Evolutionary conservation across 2,888 invertebrate genomes (phyloP), one percentile per base, ranked within the genome.

Genomic region (Oxyscelio sp.): DNA sequence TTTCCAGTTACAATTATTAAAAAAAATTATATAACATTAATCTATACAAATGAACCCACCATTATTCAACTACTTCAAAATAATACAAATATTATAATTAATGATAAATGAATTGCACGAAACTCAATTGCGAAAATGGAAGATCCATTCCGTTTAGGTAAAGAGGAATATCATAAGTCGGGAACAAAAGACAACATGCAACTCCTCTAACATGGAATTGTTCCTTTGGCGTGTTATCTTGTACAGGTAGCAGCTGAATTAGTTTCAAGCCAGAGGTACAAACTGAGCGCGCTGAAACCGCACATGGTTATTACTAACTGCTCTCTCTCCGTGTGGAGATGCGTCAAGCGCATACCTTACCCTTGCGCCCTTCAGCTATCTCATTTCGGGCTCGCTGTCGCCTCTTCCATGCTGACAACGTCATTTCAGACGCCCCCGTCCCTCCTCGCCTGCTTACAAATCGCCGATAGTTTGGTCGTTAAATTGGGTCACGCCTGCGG

Each of bases 401-500:
- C 65, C 83, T 85, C 82, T 79, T 77, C 70, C 68, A 61, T 71
- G 43, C 73, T 77, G 79, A 79, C 83, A 86, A 85, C 88, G 85
- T 73, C 82, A 78, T 86, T 84, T 89, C 88, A 86, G 87, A 19
- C 27, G 6, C 56, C 21, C 59, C 19, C 5, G 11, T 40, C 86
- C 86, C 87, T 85, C 87, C 85, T 85, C 86, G 82, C 85, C 79
- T 86, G 87, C 70, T 48, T 65, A 73, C 86, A 83, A 88, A 88
- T 89, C 88, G 88, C 89, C 89, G 88, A 91, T 90, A 90, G 92
- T 90, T 90, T 89, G 90, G 90, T 91, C 91, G 88, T 85, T 89
- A 83, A 92, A 92, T 86, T 92, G 85, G 92, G 92, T 92, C 92
- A 92, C 84, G 89, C 90, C 89, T 88, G 89, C 88, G 89, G 89